phyloP scores from a whole-genome alignment of 2,113 vertebrate species.

The Ovis canadensis region DNA sequence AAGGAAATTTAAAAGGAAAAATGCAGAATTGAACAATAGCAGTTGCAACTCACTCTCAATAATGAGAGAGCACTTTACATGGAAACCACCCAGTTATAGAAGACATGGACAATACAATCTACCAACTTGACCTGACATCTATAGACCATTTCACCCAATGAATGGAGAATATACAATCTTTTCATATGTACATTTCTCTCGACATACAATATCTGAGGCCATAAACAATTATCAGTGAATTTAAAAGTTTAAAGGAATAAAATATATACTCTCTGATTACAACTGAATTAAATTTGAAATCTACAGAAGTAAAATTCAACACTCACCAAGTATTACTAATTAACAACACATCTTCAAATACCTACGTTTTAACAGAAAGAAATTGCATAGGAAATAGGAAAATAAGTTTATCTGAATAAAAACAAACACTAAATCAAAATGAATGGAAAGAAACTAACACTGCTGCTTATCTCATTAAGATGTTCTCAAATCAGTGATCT shows the following conservation, averaged over 20 bases:
- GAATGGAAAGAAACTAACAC: neutral
- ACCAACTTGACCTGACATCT: neutral
- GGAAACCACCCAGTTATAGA: neutral
- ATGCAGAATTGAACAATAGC: neutral
- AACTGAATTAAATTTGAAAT: neutral
- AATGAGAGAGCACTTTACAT: neutral
- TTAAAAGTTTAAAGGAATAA: neutral
- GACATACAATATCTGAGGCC: neutral
- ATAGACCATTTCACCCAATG: neutral
- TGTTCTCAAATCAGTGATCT: neutral
- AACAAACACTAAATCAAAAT: neutral
- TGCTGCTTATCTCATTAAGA: neutral
- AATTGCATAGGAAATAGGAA: neutral
- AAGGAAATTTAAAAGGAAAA: neutral
- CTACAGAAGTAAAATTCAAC: neutral
- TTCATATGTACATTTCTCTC: neutral
- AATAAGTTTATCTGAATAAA: neutral
- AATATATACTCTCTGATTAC: neutral
- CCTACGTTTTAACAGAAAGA: neutral
- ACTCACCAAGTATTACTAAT: neutral
- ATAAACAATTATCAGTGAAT: neutral
- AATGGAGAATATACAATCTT: neutral
- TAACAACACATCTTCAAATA: neutral
- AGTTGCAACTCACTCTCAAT: neutral
- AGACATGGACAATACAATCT: neutral